Percentiles rank a stretch among this genome's conserved stretches.
Conservation (phyloP, 2,888 invertebrate genomes). For the Aspidiotus destructor region DNA sequence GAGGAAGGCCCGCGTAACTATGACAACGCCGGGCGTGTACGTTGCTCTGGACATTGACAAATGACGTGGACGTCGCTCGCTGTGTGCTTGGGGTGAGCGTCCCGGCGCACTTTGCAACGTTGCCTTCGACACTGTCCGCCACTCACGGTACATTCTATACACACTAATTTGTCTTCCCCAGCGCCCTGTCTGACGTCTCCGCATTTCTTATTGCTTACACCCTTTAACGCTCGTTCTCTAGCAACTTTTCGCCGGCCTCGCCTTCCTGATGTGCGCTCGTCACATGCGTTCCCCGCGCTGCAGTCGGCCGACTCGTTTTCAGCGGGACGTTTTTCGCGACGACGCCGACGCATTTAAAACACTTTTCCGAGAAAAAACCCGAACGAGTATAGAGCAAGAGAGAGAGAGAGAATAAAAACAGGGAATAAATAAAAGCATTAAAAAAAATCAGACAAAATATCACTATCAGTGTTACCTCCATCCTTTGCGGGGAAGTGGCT, state of each 20-base stretch:
- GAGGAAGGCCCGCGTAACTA: slow-evolving; percentile 21
- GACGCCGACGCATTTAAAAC: slow-evolving; percentile 23
- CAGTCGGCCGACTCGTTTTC: slow-evolving; percentile 5
- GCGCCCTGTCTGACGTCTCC: neutral
- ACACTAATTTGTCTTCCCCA: slow-evolving; percentile 29
- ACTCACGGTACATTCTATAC: slow-evolving; percentile 10
- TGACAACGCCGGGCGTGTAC: slow-evolving; percentile 33
- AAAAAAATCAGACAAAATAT: slow-evolving; percentile 7
- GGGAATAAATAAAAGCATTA: neutral
- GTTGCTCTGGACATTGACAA: slow-evolving; percentile 34
- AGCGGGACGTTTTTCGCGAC: slow-evolving; percentile 17
- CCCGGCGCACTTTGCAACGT: slow-evolving; percentile 29
- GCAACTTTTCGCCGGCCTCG: neutral
- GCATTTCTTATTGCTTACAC: slow-evolving; percentile 16
- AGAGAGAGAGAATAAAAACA: neutral
- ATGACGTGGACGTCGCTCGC: slow-evolving; percentile 33
- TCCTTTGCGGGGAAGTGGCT: neutral
- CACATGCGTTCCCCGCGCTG: neutral
- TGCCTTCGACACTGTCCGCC: neutral
- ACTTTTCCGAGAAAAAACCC: slow-evolving; percentile 4
- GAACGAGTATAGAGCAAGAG: neutral
- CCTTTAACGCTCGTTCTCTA: slow-evolving; percentile 2
- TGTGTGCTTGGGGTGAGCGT: slow-evolving; percentile 26
- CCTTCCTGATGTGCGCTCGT: slow-evolving; percentile 1
- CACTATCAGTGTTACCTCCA: neutral